Base-by-base conservation (phyloP, 2,113 vertebrate genomes). In the Ancistrus triradiatus region DNA sequence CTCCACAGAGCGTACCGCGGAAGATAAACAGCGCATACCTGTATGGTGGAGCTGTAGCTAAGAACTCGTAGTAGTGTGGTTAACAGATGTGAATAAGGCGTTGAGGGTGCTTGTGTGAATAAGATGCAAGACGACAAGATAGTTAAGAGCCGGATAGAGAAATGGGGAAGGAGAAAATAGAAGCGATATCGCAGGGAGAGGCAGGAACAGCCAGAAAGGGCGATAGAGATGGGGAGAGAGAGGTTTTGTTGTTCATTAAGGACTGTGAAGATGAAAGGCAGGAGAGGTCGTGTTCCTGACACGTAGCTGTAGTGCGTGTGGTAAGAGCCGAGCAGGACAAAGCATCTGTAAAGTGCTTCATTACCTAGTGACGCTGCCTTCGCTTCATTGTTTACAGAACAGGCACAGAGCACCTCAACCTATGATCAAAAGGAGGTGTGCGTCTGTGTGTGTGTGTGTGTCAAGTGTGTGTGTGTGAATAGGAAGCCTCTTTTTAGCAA, bases 301-400 rank as follows among this genome's bases (percentile, higher is more conserved):
- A 70, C 72, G 66, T 17, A 9, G 42, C 57, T 71, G 60, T 82
- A 80, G 83, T 78, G 68, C 77, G 78, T 68, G 74, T 72, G 57
- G 63, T 74, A 52, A 47, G 75, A 42, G 47, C 42, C 56, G 61
- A 68, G 66, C 52, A 19, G 62, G 49, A 70, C 57, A 35, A 67
- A 74, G 66, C 77, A 70, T 76, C 78, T 77, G 60, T 73, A 79
- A 84, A 84, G 78, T 68, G 77, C 81, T 80, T 85, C 75, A 80
- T 83, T 85, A 81, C 64, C 17, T 37, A 76, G 73, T 66, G 67
- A 51, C 65, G 21, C 14, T 43, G 66, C 70, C 72, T 28, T 47
- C 60, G 38, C 49, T 38, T 9, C 43, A 72, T 78, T 83, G 81
- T 85, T 84, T 84, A 81, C 68, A 35, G 52, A 74, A 72, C 72